Base-by-base conservation (phyloP, 2,113 vertebrate species). In the Narcine bancroftii region DNA sequence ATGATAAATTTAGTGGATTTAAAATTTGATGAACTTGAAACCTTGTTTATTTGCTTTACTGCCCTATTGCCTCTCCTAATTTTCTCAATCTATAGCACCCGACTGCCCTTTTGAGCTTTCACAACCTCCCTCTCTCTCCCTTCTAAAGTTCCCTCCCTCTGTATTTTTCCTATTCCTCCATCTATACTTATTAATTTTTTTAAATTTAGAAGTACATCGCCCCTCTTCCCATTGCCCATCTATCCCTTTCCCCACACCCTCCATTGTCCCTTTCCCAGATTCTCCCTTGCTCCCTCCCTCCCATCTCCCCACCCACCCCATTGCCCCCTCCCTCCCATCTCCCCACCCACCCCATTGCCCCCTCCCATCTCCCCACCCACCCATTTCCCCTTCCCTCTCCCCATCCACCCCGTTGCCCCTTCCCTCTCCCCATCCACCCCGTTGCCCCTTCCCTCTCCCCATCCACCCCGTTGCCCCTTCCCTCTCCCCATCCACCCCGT, bases 241-340 rank as follows among this genome's bases (percentile, higher is more conserved):
- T 47, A 1, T 7, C 17, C 39, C 42, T 6, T 6, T 5, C 76
- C 24, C 76, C 42, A n/a, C 1, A 0, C 24, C 45, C 7, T 1
- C 77, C 6, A 47, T 29, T 6, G 0, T 15, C 11, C 19, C 36
- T 17, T 2, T 19, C 7, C 42, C 42, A 3, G 3, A 0, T 39
- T 7, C 17, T 0, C 3, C 2, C 75, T 5, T 5, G 4, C 19
- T 29, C 3, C 33, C 24, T 4, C 19, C 6, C 4, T 1, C 39
- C 42, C 39, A 3, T 19, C 4, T 39, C 19, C 17, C 3, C 2
- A 3, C 3, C 15, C 0, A 2, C 76, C 15, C 39, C 15, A 17
- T 0, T 0, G 13, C 13, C 3, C 36, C 11, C 2, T 1, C 0
- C 2, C 72, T 2, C n/a, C n/a, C 7, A 10, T 3, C n/a, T n/a